A percentile compares a stretch with the other conserved stretches of the same genome.
Conservation (phyloP, 2,113 vertebrate genomes). For the Psilopsiagon aymara region DNA sequence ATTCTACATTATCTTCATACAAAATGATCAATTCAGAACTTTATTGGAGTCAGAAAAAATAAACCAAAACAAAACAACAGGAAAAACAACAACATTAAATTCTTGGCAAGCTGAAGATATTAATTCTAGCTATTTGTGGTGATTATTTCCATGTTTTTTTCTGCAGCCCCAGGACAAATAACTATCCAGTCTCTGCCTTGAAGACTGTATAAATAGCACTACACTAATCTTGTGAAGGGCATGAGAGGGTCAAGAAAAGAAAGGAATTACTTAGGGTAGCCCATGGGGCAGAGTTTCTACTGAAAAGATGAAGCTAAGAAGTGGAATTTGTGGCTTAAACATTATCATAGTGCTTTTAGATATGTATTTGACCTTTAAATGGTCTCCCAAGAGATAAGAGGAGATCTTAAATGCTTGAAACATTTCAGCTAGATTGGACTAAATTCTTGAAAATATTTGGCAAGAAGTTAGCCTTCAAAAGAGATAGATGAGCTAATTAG, state of each 20-base stretch:
- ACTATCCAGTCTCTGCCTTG: background rate
- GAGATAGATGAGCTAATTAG: conserved; percentile 47
- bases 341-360: conserved; percentile 15
- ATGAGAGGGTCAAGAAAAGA: conserved; percentile 45
- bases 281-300: background rate
- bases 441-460: conserved; percentile 50
- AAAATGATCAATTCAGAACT: background rate
- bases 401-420: conserved; percentile 35
- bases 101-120: background rate
- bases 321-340: conserved; percentile 41
- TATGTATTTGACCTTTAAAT: conserved; percentile 55
- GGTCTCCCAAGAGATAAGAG: conserved; percentile 42
- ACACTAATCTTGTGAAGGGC: conserved; percentile 11
- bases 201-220: conserved; percentile 12
- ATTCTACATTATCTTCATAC: background rate
- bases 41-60: background rate
- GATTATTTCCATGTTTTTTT: background rate
- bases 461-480: conserved; percentile 29
- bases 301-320: conserved; percentile 31
- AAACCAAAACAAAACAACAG: background rate
- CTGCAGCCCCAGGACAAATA: background rate
- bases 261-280: conserved; percentile 34
- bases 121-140: background rate
- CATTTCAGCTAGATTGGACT: conserved; percentile 31
- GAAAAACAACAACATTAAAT: background rate